Evolutionary conservation across 2,888 invertebrate species (phyloP), one percentile per base, ranked within the genome.

Genomic region (Prosapia bicincta): DNA sequence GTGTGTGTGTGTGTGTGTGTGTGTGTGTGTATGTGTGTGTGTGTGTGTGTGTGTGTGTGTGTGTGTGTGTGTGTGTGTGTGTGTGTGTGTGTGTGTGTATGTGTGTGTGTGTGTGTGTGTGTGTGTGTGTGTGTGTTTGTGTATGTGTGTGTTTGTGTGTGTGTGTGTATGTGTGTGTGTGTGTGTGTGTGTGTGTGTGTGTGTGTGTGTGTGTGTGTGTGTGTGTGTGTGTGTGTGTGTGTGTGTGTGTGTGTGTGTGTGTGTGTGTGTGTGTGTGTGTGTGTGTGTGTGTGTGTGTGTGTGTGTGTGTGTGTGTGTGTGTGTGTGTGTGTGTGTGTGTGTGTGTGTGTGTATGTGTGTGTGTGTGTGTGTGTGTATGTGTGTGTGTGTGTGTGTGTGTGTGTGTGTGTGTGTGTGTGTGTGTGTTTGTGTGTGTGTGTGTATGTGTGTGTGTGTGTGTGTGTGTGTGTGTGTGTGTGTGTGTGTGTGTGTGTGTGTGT

Each of bases 1-100:
- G 65, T 65, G 65, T 65, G 65, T 65, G 65, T 65, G 65, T 65
- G 65, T 65, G 65, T 65, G 65, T 65, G 65, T 65, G 65, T 65
- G 65, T 65, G 65, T 65, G 65, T 65, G 65, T 65, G 65, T 65
- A 13, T 65, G 65, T 65, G 65, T 65, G 65, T 65, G 65, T 65
- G 65, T 65, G 65, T 65, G 65, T 65, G 65, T 65, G 65, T 65
- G 65, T 65, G 65, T 65, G 65, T 65, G 65, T 65, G 65, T 65
- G 65, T 65, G 65, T 65, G 65, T 65, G 65, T 65, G 65, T 65
- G 65, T 65, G 65, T 65, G 65, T 65, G 65, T 65, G 65, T 65
- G 65, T 65, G 65, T 65, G 65, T 65, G 65, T 65, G 65, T 65
- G 65, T 65, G 65, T 65, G 65, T 65, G 65, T 65, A 13, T 65